A percentile compares a stretch with the other conserved stretches of the same genome.
These are phyloP conservation scores for Hecatera dysodea DNA, from an alignment of 2,888 invertebrate genomes.

Conservation along the genomic window DNA sequence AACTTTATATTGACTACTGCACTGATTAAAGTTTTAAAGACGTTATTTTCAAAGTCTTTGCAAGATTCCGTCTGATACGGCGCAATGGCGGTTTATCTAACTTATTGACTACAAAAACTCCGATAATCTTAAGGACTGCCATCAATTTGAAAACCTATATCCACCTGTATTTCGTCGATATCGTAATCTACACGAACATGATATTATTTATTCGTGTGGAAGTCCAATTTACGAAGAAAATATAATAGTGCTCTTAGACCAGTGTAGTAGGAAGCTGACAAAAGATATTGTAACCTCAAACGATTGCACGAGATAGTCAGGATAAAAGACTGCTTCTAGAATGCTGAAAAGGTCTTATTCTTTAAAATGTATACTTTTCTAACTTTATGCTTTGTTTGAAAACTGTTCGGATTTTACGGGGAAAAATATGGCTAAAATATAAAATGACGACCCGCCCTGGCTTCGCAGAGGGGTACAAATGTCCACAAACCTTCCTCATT, in stretches of 20 bases:
- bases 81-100: not conserved
- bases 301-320: conserved; percentile 80
- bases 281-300: conserved; percentile 74
- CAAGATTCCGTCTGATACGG: not conserved
- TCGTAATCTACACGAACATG: conserved; percentile 32
- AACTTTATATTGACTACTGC: conserved; percentile 20
- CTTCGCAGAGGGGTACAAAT: no score
- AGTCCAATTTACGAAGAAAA: conserved; percentile 75
- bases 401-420: no score
- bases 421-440: no score
- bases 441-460: no score
- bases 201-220: conserved; percentile 66
- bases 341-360: conserved; percentile 76
- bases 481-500: no score
- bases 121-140: not conserved
- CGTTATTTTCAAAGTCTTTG: not conserved
- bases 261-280: conserved; percentile 79
- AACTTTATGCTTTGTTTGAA: not conserved
- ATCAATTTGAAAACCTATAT: conserved; percentile 24
- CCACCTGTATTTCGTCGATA: not conserved
- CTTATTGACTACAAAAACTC: not conserved
- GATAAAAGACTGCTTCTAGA: conserved; percentile 78
- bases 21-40: conserved; percentile 15
- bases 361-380: conserved; percentile 67
- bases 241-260: conserved; percentile 74